A percentile compares a stretch with the other conserved stretches of the same genome.
Conservation (phyloP, 2,797 vertebrate genomes). For the Manis pentadactyla region DNA sequence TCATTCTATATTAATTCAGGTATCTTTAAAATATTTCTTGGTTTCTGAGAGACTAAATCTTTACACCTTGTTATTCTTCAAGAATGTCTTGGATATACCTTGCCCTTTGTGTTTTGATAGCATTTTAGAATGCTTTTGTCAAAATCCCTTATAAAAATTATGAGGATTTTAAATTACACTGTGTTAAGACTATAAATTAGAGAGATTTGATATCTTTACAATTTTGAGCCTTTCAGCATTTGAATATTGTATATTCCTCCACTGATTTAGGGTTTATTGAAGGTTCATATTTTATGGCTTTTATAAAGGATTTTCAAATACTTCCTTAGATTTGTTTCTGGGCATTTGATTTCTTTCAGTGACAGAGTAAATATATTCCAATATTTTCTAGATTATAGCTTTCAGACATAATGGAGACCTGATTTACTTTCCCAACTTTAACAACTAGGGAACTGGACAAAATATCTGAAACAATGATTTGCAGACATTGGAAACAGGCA, state of each 20-base stretch:
- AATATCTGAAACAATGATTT: neutral
- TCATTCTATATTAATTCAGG: neutral
- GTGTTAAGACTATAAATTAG: neutral
- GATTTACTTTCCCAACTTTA: neutral
- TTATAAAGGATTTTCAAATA: neutral
- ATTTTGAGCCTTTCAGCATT: neutral
- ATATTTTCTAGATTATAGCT: neutral
- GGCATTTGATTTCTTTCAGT: neutral
- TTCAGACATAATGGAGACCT: neutral
- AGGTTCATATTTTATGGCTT: neutral
- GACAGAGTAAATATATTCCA: neutral
- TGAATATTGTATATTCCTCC: neutral
- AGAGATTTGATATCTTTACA: neutral
- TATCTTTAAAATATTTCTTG: neutral
- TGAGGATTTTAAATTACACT: neutral
- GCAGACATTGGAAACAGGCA: neutral
- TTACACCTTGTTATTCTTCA: neutral
- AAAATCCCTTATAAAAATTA: neutral
- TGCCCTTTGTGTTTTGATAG: neutral
- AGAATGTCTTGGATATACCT: neutral
- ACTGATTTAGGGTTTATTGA: neutral
- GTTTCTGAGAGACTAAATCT: neutral
- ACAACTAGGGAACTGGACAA: neutral
- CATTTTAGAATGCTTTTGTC: neutral
- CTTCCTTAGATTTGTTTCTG: neutral